A percentile compares a stretch with the other conserved stretches of the same genome.
These are phyloP conservation scores for Notechis scutatus DNA, from an alignment of 2,113 vertebrate species.

Conservation along the genomic window DNA sequence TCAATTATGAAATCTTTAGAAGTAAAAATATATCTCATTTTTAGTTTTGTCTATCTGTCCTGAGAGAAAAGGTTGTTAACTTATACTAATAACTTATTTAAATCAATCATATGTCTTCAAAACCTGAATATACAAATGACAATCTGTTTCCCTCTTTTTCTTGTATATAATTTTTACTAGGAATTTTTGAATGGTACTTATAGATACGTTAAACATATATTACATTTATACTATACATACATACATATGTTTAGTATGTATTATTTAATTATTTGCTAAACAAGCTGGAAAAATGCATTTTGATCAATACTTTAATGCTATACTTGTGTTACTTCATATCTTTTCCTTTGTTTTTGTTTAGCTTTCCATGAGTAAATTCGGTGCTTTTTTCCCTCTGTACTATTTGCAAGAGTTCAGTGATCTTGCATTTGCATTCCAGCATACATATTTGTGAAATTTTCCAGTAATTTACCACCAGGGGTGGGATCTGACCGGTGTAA, in stretches of 20 bases:
- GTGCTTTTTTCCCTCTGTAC: conserved; percentile 12
- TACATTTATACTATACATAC: background rate
- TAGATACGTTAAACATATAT: background rate
- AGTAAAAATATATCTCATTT: background rate
- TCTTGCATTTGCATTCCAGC: background rate
- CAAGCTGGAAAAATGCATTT: rapidly evolving
- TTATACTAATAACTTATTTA: background rate
- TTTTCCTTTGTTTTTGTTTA: background rate
- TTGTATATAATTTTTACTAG: background rate
- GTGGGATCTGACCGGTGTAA: no score
- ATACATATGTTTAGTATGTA: no score
- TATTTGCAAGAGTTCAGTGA: conserved; percentile 8
- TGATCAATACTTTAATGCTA: rapidly evolving
- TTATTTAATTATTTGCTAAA: background rate
- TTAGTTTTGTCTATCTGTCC: background rate
- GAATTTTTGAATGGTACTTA: background rate
- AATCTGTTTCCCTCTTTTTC: background rate
- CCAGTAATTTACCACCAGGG: conserved; percentile 40
- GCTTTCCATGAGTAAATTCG: conserved; percentile 13
- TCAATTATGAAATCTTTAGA: background rate
- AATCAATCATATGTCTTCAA: background rate
- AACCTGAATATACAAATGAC: background rate
- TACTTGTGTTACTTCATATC: background rate
- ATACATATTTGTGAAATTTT: conserved; percentile 43
- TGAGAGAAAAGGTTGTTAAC: background rate